Evolutionary conservation across 2,113 vertebrate species (phyloP), one percentile per base, ranked within the genome.

Genomic region (Phalacrocorax brasilianus): DNA sequence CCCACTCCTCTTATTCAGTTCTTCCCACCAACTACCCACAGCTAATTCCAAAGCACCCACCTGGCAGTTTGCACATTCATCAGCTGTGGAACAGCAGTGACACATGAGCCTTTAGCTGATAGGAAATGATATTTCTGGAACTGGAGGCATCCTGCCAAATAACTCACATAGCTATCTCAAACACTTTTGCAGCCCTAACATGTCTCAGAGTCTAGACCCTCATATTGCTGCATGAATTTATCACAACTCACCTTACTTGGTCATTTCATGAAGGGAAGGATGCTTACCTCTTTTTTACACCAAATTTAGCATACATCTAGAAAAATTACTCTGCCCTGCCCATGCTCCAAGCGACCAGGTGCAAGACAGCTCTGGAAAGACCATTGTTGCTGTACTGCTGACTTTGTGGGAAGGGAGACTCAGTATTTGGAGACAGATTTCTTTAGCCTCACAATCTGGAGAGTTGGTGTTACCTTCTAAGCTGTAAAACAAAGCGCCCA

Each of bases 31-130:
- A 6, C 47, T 88, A 73, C 42, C 26, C 28, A 40, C 62, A 88
- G 45, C 67, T 95, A 87, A 95, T 78, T 94, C 53, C 85, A 94
- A 66, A 58, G 91, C 66, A 85, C 75, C 74, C 78, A 90, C 71
- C 66, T 82, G 40, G 61, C 30, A 22, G 53, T 91, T 62, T 91
- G 28, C 45, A 79, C 59, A 80, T 93, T 93, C 67, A 74, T 94
- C 88, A 95, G 23, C 44, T 75, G 68, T 75, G 68, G 26, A 92
- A 80, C 38, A 88, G 67, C 75, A 86, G 47, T 61, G 88, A 75
- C 83, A 94, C 56, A 56, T 32, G 40, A 94, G 59, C 58, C 63
- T 79, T 70, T 85, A 83, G 32, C 26, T 80, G 63, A 74, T 38
- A 91, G 55, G 63, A 93, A 91, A 73, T 93, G 0, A 18, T 72